A percentile compares a stretch with the other conserved stretches of the same genome.
Conservation (phyloP, 2,888 invertebrate genomes). For the Drosophila leonis region DNA sequence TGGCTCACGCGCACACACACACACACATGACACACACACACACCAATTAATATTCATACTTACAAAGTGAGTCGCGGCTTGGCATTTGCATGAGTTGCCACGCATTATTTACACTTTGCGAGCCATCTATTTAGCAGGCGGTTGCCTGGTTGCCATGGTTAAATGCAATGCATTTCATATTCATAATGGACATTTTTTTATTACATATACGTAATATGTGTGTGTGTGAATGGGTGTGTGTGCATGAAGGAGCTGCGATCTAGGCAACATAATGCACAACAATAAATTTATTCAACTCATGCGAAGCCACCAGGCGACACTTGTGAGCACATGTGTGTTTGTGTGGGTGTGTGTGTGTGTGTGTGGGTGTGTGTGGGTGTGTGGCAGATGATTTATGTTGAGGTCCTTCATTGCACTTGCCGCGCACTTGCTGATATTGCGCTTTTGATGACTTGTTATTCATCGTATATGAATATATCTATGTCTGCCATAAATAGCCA, state of each 20-base stretch:
- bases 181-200: conserved; percentile 72
- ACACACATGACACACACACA: neutral
- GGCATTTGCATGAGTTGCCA: conserved; percentile 36
- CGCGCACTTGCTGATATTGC: conserved; percentile 72
- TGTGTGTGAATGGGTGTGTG: neutral
- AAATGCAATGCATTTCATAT: conserved; percentile 74
- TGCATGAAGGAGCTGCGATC: conserved; percentile 32
- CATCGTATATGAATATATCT: conserved; percentile 16
- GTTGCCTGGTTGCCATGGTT: conserved; percentile 35
- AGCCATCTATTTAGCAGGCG: conserved; percentile 40
- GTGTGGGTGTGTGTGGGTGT: conserved; percentile 18
- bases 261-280: conserved; percentile 76
- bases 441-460: conserved; percentile 45
- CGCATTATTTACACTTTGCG: conserved; percentile 52
- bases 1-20: conserved; percentile 16
- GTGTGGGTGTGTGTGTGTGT: conserved; percentile 42
- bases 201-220: neutral
- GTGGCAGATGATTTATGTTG: conserved; percentile 68
- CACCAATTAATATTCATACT: conserved; percentile 78
- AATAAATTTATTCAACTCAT: conserved; percentile 80
- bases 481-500: conserved; percentile 43
- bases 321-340: conserved; percentile 34
- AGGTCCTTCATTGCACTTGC: conserved; percentile 68
- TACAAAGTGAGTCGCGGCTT: conserved; percentile 45
- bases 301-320: conserved; percentile 54